These are phyloP conservation scores for Rhodeus uyekii DNA, from an alignment of 2,797 vertebrate species.

Conservation along the genomic window DNA sequence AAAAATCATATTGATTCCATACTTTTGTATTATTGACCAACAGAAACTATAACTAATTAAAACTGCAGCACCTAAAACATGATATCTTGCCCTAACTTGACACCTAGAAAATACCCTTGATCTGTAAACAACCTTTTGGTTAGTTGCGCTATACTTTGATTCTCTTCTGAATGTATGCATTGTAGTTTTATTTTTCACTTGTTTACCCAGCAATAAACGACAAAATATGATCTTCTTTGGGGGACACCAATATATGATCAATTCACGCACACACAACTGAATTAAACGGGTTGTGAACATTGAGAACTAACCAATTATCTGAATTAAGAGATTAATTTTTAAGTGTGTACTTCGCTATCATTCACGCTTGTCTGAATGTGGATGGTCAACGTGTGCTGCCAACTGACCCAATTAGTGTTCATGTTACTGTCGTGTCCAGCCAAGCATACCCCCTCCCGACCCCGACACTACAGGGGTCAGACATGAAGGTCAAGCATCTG, in stretches of 20 bases:
- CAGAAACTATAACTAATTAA: not conserved
- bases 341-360: constrained; percentile 21
- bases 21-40: not conserved
- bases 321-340: not conserved
- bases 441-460: constrained; percentile 38
- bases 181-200: not conserved
- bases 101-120: no score
- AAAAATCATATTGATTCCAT: no score
- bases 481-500: constrained; percentile 43
- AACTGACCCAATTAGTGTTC: constrained; percentile 56
- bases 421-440: constrained; percentile 44
- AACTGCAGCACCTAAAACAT: not conserved
- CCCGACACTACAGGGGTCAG: constrained; percentile 40
- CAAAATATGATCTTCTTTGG: not conserved
- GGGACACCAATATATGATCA: not conserved
- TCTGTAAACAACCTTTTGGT: not conserved
- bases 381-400: constrained; percentile 53
- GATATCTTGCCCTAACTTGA: not conserved
- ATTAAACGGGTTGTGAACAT: not conserved
- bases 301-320: not conserved
- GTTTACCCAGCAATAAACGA: not conserved
- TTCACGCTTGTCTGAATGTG: constrained; percentile 50
- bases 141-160: not conserved
- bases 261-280: not conserved
- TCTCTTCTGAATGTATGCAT: not conserved